Base-by-base conservation (phyloP, 2,113 vertebrate species). In the Benthochromis sp. region DNA sequence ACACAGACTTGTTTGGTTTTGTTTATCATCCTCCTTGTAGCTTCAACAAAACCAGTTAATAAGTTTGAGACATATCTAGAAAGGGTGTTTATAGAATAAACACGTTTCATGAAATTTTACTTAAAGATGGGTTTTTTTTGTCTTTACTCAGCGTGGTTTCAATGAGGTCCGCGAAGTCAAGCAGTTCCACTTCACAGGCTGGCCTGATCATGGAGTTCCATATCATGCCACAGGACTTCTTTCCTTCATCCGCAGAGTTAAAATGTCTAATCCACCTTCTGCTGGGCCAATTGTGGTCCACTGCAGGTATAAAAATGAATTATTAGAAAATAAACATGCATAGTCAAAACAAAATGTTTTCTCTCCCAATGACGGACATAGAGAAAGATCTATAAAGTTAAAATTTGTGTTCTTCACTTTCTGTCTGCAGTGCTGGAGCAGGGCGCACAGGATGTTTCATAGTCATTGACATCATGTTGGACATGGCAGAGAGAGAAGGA, bases 381-480 rank as follows among this genome's bases (percentile, higher is more conserved):
- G 17, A 80, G 5, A 73, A 3, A 45, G 4, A 79, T 43, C 21
- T 84, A 14, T 54, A 17, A 79, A 71, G 17, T 8, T 50, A 38
- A 80, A 71, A 19, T 55, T 13, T 63, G 7, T 81, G 31, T 61
- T 5, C 29, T 3, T 79, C 8, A 61, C 6, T 43, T 8, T 84
- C 6, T 71, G 38, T 78, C 9, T 86, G 50, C 88, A 99, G 99
- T 91, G 99, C 99, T 88, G 99, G 99, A 91, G 99, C 98, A 47
- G 99, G 99, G 3, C 96, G 98, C 36, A 99, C 98, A 3, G 98
- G 99, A 86, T 99, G 98, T 84, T 99, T 99, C 88, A 99, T 99
- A 7, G 99, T 99, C 89, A 99, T 99, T 1, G 99, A 99, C 94
- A 99, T 99, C 94, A 99, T 99, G 99, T 85, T 99, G 95, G 99